Base-by-base conservation (phyloP, 2,797 vertebrate genomes). In the Tokudaia muenninki region DNA sequence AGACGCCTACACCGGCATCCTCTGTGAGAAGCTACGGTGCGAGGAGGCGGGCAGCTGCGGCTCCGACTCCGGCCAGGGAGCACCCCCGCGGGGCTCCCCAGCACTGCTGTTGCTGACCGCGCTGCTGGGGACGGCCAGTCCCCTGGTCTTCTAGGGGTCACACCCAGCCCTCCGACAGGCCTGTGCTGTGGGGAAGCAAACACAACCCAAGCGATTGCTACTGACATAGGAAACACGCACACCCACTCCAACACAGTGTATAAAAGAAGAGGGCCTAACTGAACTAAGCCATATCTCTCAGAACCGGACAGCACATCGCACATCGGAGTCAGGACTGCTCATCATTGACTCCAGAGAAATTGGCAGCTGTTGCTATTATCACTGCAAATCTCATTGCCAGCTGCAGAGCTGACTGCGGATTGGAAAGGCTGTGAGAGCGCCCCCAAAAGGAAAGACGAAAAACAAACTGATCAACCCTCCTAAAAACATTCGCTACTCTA, bases 231-330 rank as follows among this genome's bases (percentile, higher is more conserved):
- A 50, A 93, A 29, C 70, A 59, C 31, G 29, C 83, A 93, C 93
- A 31, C 91, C 84, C 57, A 90, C 91, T 83, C 72, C 89, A 94
- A 77, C 74, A 59, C 83, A 63, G 95, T 22, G 94, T 95, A 75
- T 97, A 97, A 96, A 94, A 95, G 97, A 96, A 92, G 98, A 98
- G 98, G 99, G 99, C 99, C 98, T 94, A 97, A 98, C 98, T 98
- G 99, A 99, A 98, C 98, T 98, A 99, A 99, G 99, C 99, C 99
- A 99, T 99, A 99, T 98, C 98, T 97, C 98, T 98, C 98, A 98
- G 98, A 98, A 97, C 98, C 6, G 94, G 98, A 50, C 98, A 98
- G 98, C 98, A 97, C 98, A 97, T 80, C 91, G 57, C 98, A 97
- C 98, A 97, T 82, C 91, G 52, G 97, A 98, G 98, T 98, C 98